Conservation (phyloP, 92 coral and sea anemone genomes). For the Epizoanthus ramosus region DNA sequence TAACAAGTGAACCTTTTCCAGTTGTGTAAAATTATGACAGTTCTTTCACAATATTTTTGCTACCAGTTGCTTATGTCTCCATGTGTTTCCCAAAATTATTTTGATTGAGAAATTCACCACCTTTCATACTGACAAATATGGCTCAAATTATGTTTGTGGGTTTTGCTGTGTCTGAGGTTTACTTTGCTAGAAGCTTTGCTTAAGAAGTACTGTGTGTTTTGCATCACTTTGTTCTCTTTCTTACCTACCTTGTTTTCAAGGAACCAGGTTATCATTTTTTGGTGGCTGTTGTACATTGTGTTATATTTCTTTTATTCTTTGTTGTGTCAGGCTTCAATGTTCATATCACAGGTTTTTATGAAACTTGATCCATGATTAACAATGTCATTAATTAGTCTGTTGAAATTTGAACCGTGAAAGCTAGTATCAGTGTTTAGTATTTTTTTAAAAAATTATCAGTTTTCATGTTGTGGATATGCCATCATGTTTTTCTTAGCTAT, state of each 20-base stretch:
- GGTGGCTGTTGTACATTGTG: neutral
- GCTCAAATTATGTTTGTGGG: neutral
- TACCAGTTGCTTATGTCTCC: neutral
- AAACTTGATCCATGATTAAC: conserved; percentile 19
- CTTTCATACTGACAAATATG: neutral
- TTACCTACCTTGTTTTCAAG: neutral
- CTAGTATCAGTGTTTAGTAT: neutral
- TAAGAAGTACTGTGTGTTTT: neutral
- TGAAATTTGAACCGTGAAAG: conserved; percentile 19
- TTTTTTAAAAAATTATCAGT: too few species aligned
- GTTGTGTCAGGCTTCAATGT: neutral
- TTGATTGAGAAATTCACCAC: neutral
- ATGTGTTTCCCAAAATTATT: neutral
- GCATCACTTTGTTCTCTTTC: neutral
- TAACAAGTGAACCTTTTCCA: neutral
- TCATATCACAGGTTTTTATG: neutral
- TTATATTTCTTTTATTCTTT: neutral
- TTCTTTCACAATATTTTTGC: too few species aligned
- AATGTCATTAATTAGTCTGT: conserved; percentile 8
- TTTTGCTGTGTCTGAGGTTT: neutral
- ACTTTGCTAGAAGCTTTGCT: neutral
- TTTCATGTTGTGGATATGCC: neutral
- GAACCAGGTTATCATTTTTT: neutral
- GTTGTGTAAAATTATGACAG: neutral
- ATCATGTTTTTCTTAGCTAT: neutral